Evolutionary conservation across 2,113 vertebrate genomes (phyloP).

Genomic region (Hypanus sabinus): DNA sequence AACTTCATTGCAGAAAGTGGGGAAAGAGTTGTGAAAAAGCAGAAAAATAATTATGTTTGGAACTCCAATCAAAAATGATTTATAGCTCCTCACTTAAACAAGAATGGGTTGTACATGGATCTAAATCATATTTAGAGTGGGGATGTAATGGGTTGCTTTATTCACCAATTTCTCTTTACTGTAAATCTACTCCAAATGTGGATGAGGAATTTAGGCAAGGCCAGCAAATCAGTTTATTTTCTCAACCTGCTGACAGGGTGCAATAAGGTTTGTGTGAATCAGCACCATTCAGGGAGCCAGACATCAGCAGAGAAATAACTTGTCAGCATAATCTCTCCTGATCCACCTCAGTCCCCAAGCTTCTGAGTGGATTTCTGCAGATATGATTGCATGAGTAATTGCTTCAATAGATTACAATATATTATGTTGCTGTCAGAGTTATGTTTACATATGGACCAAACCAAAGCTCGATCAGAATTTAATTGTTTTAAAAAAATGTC

Average conservation of each 20-base stretch:
- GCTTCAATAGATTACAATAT: background rate
- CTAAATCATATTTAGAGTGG: background rate
- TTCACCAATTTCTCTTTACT: background rate
- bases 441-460: background rate
- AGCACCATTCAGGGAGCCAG: background rate
- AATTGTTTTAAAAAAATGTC: background rate
- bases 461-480: background rate
- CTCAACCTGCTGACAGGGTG: background rate
- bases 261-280: background rate
- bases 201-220: background rate
- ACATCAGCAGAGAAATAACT: conserved; percentile 1
- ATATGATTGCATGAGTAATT: background rate
- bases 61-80: background rate
- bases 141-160: background rate
- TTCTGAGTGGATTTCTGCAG: background rate
- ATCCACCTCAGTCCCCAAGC: background rate
- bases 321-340: background rate
- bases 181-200: background rate
- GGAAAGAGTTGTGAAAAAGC: background rate
- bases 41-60: background rate
- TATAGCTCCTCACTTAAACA: background rate
- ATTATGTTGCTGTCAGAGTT: background rate
- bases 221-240: background rate
- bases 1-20: background rate
- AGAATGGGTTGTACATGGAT: background rate